These are phyloP conservation scores for Poeciliopsis presidionis DNA, from an alignment of 2,797 vertebrate genomes.

Conservation along the genomic window DNA sequence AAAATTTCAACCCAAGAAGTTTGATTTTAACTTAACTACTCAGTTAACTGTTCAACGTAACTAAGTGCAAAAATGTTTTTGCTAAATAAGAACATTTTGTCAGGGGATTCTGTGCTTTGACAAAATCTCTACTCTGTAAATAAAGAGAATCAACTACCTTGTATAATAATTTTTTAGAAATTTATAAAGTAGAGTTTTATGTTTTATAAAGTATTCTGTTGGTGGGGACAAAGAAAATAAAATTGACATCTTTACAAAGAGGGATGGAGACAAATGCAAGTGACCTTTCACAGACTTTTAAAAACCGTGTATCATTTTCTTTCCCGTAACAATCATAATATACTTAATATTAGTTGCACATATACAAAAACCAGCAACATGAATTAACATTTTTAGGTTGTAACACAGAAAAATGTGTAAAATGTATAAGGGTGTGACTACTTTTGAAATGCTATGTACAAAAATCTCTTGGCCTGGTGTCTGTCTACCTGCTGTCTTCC, in stretches of 20 bases:
- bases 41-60: no score
- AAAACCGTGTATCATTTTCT: background rate
- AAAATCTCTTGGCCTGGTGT: background rate
- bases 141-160: background rate
- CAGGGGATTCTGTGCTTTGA: background rate
- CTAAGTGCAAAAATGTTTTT: background rate
- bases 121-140: background rate
- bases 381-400: background rate
- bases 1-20: background rate
- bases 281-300: background rate
- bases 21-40: background rate
- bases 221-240: background rate
- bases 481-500: background rate
- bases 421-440: background rate
- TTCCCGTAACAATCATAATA: background rate
- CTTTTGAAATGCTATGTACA: background rate
- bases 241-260: background rate
- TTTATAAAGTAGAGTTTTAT: background rate
- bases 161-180: no score
- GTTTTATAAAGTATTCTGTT: background rate
- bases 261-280: background rate
- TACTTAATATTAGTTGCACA: background rate
- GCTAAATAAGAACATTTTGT: background rate
- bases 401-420: background rate
- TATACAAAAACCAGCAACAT: background rate